phyloP scores from a whole-genome alignment of 2,797 vertebrate species.

The Danio kyathit region DNA sequence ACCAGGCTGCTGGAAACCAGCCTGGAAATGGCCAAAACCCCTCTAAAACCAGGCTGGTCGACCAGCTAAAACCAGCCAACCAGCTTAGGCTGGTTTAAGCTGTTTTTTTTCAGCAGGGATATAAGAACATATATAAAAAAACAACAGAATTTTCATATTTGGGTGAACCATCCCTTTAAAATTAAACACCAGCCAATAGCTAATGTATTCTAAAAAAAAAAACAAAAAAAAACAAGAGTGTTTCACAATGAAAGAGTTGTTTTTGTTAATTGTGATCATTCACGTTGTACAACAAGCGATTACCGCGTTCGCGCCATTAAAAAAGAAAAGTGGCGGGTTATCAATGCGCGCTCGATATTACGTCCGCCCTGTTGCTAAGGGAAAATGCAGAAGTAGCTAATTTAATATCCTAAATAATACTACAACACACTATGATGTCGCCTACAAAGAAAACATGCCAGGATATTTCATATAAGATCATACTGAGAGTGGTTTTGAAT shows the following conservation, averaged over 20 bases:
- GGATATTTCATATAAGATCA: neutral
- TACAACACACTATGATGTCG: neutral
- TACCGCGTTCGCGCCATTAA: neutral
- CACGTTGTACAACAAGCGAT: neutral
- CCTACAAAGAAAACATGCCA: neutral
- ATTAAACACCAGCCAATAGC: neutral
- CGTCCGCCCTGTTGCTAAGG: conserved; percentile 77
- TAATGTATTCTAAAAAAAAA: too few relatives aligned
- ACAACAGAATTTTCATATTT: too few relatives aligned
- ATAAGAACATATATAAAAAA: too few relatives aligned
- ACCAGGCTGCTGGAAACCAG: too few relatives aligned
- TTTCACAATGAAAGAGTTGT: neutral
- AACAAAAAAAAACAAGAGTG: neutral
- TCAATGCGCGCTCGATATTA: conserved; percentile 55
- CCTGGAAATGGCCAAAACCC: too few relatives aligned
- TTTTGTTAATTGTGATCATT: neutral
- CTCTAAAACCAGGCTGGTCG: too few relatives aligned
- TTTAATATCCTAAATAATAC: neutral
- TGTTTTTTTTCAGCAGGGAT: too few relatives aligned
- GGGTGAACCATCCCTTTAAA: too few relatives aligned
- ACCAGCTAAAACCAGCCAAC: too few relatives aligned
- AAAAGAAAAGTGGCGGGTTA: neutral
- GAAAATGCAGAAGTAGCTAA: conserved; percentile 62
- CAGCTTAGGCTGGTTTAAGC: too few relatives aligned
- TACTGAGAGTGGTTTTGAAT: neutral